Conservation (phyloP, 2,113 vertebrate genomes). For the Ceuthmochares aereus region DNA sequence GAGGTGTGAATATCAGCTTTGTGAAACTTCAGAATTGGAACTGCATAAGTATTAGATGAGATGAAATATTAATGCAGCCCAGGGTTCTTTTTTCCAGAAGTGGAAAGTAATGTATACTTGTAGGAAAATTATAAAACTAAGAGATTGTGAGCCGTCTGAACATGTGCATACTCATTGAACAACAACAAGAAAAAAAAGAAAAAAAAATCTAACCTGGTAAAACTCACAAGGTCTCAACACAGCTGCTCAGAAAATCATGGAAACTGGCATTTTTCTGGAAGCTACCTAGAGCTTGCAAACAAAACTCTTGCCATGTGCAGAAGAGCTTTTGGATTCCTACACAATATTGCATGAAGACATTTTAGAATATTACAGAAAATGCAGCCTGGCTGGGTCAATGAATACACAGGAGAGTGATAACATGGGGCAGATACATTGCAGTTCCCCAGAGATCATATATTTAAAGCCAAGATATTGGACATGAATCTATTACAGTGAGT, state of each 20-base stretch:
- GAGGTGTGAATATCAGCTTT: background rate
- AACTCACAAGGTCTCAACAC: background rate
- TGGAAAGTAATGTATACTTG: background rate
- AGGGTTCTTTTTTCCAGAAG: background rate
- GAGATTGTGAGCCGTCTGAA: background rate
- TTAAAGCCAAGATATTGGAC: background rate
- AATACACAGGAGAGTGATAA: background rate
- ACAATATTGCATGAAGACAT: background rate
- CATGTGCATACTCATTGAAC: background rate
- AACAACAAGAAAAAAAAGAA: background rate
- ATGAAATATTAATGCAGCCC: background rate
- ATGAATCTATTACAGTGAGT: no score
- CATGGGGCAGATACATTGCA: background rate
- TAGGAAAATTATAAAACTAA: background rate
- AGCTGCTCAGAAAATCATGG: background rate
- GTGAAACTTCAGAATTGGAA: background rate
- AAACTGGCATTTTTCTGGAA: background rate
- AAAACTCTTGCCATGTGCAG: background rate
- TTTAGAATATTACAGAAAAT: background rate
- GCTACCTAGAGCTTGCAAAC: background rate
- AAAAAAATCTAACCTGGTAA: background rate
- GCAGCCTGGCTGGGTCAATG: background rate
- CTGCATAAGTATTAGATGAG: background rate
- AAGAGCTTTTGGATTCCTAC: background rate
- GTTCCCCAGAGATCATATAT: background rate